Evolutionary conservation across 2,797 vertebrate genomes (phyloP), one percentile per base, ranked within the genome.

Genomic region (Yasuhikotakia modesta): DNA sequence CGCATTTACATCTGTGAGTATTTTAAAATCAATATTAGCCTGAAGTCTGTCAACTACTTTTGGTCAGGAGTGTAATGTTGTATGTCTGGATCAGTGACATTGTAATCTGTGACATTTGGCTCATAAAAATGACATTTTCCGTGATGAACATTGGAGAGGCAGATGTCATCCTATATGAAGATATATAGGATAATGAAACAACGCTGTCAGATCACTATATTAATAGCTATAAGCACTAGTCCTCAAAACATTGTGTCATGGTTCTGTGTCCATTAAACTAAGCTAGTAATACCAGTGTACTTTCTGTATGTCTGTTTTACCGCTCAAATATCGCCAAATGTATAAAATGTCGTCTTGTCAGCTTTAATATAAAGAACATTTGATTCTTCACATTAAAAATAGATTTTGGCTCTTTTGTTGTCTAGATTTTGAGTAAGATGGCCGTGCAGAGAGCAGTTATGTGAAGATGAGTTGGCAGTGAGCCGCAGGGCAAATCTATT

Each of bases 401-500:
- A 17, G 17, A 43, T 19, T 52, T 52, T n/a, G 19, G 6, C 21
- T 48, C 46, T 48, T 48, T 22, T 57, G 17, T 35, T 35, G 5
- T 19, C 24, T 10, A 61, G 53, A 21, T 71, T 79, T 45, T 78
- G 66, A 21, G 30, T n/a, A 21, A 64, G 58, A 61, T 61, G 16
- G 2, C 58, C 72, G 58, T 58, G 71, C 76, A 78, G 72, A 35
- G 39, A 76, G 70, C 57, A 45, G 45, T 82, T 67, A 27, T 27
- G 68, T 82, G n/a, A 63, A 79, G 71, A 43, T 22, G 63, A 79
- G 78, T 69, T 73, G 71, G 71, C 78, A 71, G 70, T 24, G 80
- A 39, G 70, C 19, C 35, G 43, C 27, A 58, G 61, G 67, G 68
- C 57, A 21, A 79, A 81, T 81, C 76, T 48, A 48, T 30, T 21